phyloP scores from a whole-genome alignment of 2,888 invertebrate species.

The Nomada flava region DNA sequence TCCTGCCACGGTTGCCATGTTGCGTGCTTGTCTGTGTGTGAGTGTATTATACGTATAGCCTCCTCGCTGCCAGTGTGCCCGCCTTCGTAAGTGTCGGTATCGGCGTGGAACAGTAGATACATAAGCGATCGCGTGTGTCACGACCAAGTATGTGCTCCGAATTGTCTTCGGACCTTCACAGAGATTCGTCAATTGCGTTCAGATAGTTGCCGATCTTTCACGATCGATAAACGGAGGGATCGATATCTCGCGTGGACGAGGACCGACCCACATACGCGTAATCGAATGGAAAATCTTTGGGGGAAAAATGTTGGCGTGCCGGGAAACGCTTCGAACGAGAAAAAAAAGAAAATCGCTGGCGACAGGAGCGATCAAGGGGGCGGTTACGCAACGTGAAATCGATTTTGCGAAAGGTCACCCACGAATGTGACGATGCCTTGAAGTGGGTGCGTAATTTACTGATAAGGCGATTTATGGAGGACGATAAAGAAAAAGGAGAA shows the following conservation, averaged over 20 bases:
- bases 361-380: background rate
- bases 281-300: constrained; percentile 7
- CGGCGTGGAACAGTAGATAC: constrained; percentile 11
- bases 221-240: background rate
- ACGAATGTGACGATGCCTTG: background rate
- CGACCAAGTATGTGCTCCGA: constrained; percentile 15
- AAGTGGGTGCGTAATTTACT: background rate
- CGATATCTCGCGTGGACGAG: background rate
- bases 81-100: constrained; percentile 8
- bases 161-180: background rate
- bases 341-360: background rate
- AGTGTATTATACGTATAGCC: constrained; percentile 7
- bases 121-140: no score
- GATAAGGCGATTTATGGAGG: background rate
- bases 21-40: constrained; percentile 47
- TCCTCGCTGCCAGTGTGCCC: background rate
- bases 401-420: background rate
- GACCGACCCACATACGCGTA: background rate
- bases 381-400: background rate
- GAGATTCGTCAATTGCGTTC: no score
- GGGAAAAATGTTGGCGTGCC: background rate
- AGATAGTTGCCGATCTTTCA: background rate
- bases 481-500: background rate
- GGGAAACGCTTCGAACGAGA: background rate
- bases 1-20: constrained; percentile 65